phyloP scores from a whole-genome alignment of 2,113 vertebrate species.

The Aptenodytes forsteri region DNA sequence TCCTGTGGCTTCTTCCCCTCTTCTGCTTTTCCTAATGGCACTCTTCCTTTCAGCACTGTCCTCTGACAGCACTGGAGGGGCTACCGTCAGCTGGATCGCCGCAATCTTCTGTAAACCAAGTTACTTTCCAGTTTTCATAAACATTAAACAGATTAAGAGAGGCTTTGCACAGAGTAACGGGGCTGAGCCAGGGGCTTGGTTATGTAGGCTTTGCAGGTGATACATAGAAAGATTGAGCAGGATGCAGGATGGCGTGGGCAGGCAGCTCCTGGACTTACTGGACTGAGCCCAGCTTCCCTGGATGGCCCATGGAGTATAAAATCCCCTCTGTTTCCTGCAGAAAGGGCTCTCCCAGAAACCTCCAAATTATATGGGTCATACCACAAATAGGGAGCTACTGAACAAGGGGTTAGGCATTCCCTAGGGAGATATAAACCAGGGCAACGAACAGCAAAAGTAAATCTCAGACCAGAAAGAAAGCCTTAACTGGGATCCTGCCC shows the following conservation, averaged over 20 bases:
- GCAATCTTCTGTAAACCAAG: not conserved
- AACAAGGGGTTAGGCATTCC: not conserved
- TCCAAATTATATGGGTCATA: not conserved
- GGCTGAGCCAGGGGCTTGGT: not conserved
- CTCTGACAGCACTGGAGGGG: not conserved
- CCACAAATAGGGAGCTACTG: not conserved
- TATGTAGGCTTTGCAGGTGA: not conserved
- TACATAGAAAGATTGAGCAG: not conserved
- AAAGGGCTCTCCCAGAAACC: not conserved
- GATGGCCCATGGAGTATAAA: not conserved
- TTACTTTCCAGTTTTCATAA: not conserved
- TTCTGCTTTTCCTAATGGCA: not conserved
- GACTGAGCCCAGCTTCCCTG: not conserved
- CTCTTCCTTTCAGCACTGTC: not conserved
- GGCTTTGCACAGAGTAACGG: not conserved
- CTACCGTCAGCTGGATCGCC: not conserved
- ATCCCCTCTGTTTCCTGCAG: not conserved
- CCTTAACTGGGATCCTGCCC: not conserved
- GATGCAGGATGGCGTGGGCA: accelerated
- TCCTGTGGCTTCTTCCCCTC: not conserved
- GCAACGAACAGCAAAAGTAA: not conserved
- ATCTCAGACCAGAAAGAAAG: not conserved
- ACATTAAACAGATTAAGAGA: not conserved
- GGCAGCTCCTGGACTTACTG: not conserved
- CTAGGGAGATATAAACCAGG: not conserved